A percentile compares a stretch with the other conserved stretches of the same genome.
These are phyloP conservation scores for Orchesellides sinensis DNA, from an alignment of 2,888 invertebrate genomes.

Conservation along the genomic window DNA sequence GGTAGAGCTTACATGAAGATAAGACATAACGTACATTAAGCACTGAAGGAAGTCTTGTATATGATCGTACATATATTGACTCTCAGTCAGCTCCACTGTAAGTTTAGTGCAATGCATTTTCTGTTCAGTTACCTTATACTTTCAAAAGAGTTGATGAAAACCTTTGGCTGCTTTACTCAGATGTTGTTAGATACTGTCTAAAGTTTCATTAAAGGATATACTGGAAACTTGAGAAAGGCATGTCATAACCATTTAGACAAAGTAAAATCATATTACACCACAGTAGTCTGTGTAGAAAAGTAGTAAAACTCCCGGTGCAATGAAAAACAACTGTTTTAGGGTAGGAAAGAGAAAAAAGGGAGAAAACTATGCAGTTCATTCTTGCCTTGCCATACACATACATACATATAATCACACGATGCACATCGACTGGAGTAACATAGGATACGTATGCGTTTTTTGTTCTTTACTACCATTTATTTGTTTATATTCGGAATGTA, in stretches of 20 bases:
- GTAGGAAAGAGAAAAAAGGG: neutral
- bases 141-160: neutral
- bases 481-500: constrained; percentile 23
- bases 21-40: constrained; percentile 20
- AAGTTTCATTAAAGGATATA: neutral
- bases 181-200: neutral
- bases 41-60: neutral
- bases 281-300: neutral
- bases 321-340: neutral
- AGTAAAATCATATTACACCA: constrained; percentile 26
- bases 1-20: neutral
- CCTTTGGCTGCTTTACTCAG: neutral
- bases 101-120: neutral
- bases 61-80: neutral
- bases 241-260: constrained; percentile 36
- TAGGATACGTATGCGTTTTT: neutral
- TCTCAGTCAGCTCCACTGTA: neutral
- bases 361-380: neutral
- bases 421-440: neutral
- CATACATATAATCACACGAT: neutral
- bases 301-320: neutral
- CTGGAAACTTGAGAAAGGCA: constrained; percentile 28
- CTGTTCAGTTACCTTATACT: too few species aligned
- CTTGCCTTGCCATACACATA: neutral
- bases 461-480: neutral